Evolutionary conservation across 2,888 invertebrate genomes (phyloP).

Genomic region (Drosophila austrosaltans): DNA sequence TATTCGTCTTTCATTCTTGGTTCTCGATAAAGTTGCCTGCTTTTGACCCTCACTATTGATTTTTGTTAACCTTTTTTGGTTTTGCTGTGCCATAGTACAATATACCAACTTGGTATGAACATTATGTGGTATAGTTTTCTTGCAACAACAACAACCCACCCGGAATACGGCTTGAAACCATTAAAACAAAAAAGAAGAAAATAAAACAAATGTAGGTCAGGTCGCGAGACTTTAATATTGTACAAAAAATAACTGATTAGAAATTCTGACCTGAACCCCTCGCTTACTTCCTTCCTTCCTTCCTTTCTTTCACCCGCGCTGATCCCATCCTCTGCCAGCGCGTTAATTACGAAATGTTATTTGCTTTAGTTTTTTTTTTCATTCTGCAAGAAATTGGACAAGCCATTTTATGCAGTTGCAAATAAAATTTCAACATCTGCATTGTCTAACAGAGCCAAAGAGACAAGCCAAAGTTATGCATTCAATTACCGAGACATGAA

Average conservation of each 20-base stretch:
- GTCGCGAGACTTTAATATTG: conserved; percentile 13
- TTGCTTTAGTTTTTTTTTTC: not conserved
- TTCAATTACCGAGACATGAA: conserved; percentile 22
- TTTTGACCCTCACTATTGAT: conserved; percentile 15
- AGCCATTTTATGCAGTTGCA: conserved; percentile 14
- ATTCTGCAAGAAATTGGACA: not conserved
- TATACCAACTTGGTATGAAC: not conserved
- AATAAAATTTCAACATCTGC: conserved; percentile 15
- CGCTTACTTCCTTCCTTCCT: not conserved
- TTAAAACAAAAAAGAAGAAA: conserved; percentile 29
- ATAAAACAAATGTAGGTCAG: conserved; percentile 17
- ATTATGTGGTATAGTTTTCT: not conserved
- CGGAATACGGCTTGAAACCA: conserved; percentile 6
- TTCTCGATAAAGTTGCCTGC: conserved; percentile 9
- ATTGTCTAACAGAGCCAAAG: conserved; percentile 2
- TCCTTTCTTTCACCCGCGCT: not conserved
- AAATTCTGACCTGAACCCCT: conserved; percentile 1
- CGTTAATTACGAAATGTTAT: conserved; percentile 12
- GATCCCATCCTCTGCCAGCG: not conserved
- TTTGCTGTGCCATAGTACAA: not conserved
- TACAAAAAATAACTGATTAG: conserved; percentile 14
- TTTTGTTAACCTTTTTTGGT: conserved; percentile 8
- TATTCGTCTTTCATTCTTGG: conserved; percentile 2
- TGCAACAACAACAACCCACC: not conserved
- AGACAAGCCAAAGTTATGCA: conserved; percentile 20